Conservation (phyloP, 2,113 vertebrate genomes). For the Sinocyclocheilus grahami region DNA sequence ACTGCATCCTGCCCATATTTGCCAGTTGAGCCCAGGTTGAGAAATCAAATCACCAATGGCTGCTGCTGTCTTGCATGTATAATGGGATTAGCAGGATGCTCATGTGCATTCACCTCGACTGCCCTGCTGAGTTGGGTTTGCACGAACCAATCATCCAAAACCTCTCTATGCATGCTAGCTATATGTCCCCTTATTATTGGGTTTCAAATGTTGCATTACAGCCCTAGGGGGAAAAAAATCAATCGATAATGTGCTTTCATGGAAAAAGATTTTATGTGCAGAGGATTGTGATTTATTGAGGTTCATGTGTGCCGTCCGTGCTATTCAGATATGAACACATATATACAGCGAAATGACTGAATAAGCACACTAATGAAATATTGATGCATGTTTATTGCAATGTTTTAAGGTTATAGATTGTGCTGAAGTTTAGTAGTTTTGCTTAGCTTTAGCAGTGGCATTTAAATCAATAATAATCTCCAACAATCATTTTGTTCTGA, state of each 20-base stretch:
- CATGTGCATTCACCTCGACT: conserved; percentile 14
- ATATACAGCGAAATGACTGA: conserved; percentile 8
- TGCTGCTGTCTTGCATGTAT: conserved; percentile 25
- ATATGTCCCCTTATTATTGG: conserved; percentile 7
- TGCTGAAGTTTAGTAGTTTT: neutral
- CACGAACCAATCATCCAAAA: neutral
- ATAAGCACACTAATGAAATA: conserved; percentile 15
- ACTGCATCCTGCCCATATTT: conserved; percentile 20
- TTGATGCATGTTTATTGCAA: conserved; percentile 22
- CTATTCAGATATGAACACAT: conserved; percentile 14
- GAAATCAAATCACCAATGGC: conserved; percentile 23
- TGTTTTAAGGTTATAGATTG: neutral
- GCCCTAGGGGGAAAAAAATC: neutral
- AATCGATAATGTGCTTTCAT: conserved; percentile 16
- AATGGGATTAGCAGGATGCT: conserved; percentile 11
- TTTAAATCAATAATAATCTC: conserved; percentile 1
- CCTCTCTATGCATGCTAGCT: neutral
- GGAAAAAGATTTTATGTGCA: conserved; percentile 19
- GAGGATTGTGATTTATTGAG: neutral
- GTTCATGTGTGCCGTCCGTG: neutral
- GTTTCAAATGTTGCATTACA: conserved; percentile 22
- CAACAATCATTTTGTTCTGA: neutral
- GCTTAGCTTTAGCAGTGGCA: neutral
- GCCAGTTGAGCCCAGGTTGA: conserved; percentile 21
- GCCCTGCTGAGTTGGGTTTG: neutral